These are phyloP conservation scores for Calonectris borealis DNA, from an alignment of 2,113 vertebrate genomes.

Conservation along the genomic window DNA sequence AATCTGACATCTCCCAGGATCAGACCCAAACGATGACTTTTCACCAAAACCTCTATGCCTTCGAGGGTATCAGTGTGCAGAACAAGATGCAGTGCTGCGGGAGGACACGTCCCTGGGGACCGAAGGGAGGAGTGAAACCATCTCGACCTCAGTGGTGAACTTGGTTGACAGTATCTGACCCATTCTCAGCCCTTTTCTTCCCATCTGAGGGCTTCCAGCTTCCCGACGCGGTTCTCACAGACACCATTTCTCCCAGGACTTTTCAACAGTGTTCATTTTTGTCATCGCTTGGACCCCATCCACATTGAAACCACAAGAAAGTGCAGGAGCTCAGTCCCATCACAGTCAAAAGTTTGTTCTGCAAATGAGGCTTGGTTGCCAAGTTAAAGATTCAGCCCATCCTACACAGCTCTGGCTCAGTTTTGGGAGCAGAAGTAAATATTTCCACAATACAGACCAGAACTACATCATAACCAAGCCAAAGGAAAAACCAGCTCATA, in stretches of 20 bases:
- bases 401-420: not conserved
- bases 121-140: not conserved
- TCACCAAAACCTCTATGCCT: not conserved
- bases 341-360: constrained; percentile 26
- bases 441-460: constrained; percentile 61
- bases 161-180: not conserved
- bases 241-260: not conserved
- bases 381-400: constrained; percentile 50
- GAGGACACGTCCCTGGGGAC: not conserved
- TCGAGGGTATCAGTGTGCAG: not conserved
- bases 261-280: constrained; percentile 2
- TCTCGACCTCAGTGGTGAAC: not conserved
- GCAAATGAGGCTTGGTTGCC: constrained; percentile 30
- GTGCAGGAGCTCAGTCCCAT: constrained; percentile 16
- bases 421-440: constrained; percentile 43
- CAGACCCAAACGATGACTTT: not conserved
- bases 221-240: not conserved
- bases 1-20: not conserved
- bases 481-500: constrained; percentile 63
- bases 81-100: not conserved
- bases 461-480: constrained; percentile 23
- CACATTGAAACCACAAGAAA: constrained; percentile 35
- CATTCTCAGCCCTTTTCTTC: not conserved
- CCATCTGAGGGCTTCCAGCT: not conserved
- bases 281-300: not conserved